These are phyloP conservation scores for Gila orcuttii DNA, from an alignment of 2,113 vertebrate genomes.

Conservation along the genomic window DNA sequence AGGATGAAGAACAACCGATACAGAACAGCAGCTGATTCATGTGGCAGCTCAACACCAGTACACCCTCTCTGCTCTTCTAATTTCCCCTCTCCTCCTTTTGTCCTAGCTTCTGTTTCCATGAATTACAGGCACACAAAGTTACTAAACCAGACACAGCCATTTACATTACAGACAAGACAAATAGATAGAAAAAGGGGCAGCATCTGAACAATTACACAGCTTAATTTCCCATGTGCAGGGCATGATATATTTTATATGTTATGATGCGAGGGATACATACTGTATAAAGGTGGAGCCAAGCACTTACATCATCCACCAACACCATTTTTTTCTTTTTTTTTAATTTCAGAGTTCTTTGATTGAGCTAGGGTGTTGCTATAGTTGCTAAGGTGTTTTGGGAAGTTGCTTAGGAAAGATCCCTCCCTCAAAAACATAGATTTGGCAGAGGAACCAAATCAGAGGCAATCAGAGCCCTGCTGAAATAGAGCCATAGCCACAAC, in stretches of 20 bases:
- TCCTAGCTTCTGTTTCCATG: neutral
- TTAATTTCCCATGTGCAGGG: conserved; percentile 32
- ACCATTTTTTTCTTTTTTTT: neutral
- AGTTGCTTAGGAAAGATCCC: neutral
- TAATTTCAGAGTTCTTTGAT: neutral
- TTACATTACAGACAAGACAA: conserved; percentile 17
- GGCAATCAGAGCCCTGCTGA: no score
- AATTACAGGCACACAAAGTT: neutral
- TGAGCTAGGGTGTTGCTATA: neutral
- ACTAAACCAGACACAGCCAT: conserved; percentile 8
- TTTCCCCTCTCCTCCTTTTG: conserved; percentile 14
- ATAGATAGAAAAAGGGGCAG: neutral
- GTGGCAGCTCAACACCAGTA: conserved; percentile 22
- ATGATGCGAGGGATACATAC: neutral
- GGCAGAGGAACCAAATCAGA: neutral
- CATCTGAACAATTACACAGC: conserved; percentile 38
- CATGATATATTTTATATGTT: conserved; percentile 19
- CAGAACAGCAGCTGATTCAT: conserved; percentile 41
- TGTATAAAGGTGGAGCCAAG: neutral
- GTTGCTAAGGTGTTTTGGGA: neutral
- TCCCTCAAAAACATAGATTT: neutral
- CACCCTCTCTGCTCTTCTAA: neutral
- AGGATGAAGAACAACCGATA: conserved; percentile 24
- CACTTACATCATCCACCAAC: neutral
- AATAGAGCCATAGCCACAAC: no score